phyloP scores from a whole-genome alignment of 2,797 vertebrate genomes.

The Acanthis flammea region DNA sequence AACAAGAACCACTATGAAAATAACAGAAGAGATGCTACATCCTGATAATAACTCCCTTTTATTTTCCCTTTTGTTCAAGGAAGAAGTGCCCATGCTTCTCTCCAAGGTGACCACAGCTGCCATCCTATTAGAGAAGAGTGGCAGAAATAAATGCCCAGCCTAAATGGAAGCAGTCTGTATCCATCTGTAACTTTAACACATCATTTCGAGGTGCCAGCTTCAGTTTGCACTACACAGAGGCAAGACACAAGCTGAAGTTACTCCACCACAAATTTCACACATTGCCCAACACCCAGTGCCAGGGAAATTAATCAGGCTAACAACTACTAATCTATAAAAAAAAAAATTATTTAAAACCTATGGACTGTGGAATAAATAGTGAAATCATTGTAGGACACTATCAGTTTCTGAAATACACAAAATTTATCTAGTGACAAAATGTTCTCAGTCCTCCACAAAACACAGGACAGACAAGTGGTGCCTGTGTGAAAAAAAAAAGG shows the following conservation, averaged over 20 bases:
- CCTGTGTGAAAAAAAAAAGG: neutral
- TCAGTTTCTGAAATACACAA: neutral
- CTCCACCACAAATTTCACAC: neutral
- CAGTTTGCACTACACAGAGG: neutral
- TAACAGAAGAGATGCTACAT: neutral
- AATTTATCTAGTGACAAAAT: neutral
- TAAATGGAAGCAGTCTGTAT: neutral
- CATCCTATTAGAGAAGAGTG: neutral
- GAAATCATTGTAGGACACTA: neutral
- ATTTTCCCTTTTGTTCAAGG: neutral
- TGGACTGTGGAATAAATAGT: neutral
- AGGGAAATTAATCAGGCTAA: neutral
- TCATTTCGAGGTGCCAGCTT: neutral
- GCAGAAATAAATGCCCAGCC: neutral
- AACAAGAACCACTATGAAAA: neutral
- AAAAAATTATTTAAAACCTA: neutral
- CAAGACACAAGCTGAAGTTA: neutral
- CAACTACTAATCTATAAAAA: neutral
- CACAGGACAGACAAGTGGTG: neutral
- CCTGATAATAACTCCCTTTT: neutral
- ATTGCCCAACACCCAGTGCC: neutral
- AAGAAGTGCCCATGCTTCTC: neutral
- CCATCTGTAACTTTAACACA: neutral
- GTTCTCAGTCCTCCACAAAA: neutral
- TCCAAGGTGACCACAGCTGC: conserved; percentile 46